A percentile compares a stretch with the other conserved stretches of the same genome.
Evolutionary conservation across 2,888 invertebrate species (phyloP).

Genomic region (Neoitamus cyanurus): DNA sequence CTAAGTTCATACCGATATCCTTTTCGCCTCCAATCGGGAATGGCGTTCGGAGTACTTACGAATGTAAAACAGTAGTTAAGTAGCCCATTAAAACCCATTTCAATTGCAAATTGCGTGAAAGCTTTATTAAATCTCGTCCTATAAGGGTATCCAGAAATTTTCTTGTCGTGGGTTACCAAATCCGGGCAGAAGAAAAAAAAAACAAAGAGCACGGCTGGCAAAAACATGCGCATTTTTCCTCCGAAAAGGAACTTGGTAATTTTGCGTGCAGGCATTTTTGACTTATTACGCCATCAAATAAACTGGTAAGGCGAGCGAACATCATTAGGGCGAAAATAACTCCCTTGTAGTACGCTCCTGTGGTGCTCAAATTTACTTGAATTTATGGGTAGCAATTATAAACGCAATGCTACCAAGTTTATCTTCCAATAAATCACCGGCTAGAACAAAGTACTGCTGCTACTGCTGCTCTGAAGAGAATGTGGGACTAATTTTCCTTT

Average conservation of each 20-base stretch:
- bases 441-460: not conserved
- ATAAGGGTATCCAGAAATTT: not conserved
- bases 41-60: not conserved
- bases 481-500: not conserved
- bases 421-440: not conserved
- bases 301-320: not conserved
- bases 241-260: not conserved
- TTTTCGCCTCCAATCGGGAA: not conserved
- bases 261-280: slow-evolving; percentile 7
- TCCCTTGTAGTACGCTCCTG: not conserved
- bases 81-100: slow-evolving; percentile 18
- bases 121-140: not conserved
- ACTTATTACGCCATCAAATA: slow-evolving; percentile 2
- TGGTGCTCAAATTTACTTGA: not conserved
- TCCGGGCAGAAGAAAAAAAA: not conserved
- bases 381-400: not conserved
- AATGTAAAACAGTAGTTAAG: slow-evolving; percentile 35
- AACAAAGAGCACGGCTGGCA: not conserved
- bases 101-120: slow-evolving; percentile 28
- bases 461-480: not conserved
- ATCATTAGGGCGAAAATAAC: slow-evolving; percentile 7
- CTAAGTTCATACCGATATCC: not conserved
- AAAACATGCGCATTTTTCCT: not conserved
- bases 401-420: slow-evolving; percentile 9
- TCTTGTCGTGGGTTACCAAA: not conserved